Base-by-base conservation (phyloP, 2,797 vertebrate species). In the Aplochiton taeniatus region DNA sequence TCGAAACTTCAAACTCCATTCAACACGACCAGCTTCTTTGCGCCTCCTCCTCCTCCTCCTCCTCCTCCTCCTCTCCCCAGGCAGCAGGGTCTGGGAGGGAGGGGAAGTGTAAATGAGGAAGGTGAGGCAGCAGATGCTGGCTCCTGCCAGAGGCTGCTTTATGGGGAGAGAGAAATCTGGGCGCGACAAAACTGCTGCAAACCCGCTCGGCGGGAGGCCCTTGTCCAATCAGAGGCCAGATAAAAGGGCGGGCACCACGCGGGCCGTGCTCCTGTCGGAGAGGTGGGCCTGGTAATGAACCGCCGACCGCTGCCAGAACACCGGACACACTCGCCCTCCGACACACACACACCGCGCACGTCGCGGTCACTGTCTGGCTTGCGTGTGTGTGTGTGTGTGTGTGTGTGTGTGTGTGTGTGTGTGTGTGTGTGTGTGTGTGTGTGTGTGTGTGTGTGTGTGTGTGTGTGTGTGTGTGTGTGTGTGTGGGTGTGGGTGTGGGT, bases 161-260 rank as follows among this genome's bases (percentile, higher is more conserved):
- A 87, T 88, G 95, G 92, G 92, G 95, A 92, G 93, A 95, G 95
- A 88, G 92, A 98, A 96, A 96, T 97, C 95, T 95, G 96, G 93
- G 93, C 93, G 91, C 95, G 93, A 98, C 95, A 96, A 96, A 98
- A 98, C 95, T 96, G 95, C 96, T 96, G 95, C 95, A 96, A 95
- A 97, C 96, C 89, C 95, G 96, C 94, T 94, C 95, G 90, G 93
- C 94, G 92, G 97, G 97, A 95, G 94, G 95, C 92, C 88, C 95
- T 93, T 98, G 96, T 98, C 96, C 95, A 94, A 96, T 96, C 95
- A 96, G 93, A 94, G 95, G 92, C 93, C 88, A 91, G 94, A 98
- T 96, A 97, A 98, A 96, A 96, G 95, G 95, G 93, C 87, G 77
- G 66, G 83, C 79, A 72, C 83, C 84, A 87, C 70, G 69, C 81